Evolutionary conservation across 2,113 vertebrate genomes (phyloP).

Genomic region (Cyrtonyx montezumae): DNA sequence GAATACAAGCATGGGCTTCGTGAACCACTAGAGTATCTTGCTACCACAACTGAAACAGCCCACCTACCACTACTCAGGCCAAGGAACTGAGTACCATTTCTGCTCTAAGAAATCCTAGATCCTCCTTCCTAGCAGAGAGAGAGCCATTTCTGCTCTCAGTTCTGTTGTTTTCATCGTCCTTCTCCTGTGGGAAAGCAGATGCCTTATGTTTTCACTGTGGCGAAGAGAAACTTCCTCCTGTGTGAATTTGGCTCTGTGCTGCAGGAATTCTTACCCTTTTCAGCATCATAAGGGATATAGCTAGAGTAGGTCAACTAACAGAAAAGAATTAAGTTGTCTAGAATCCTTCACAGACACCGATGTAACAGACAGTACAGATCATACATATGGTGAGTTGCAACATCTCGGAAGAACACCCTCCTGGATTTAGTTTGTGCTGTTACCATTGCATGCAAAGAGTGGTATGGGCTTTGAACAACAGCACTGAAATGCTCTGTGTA

Average conservation of each 20-base stretch:
- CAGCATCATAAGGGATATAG: neutral
- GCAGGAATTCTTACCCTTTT: neutral
- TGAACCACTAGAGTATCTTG: neutral
- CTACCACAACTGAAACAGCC: neutral
- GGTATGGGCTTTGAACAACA: neutral
- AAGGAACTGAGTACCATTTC: neutral
- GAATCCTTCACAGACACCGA: neutral
- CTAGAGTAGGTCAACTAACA: neutral
- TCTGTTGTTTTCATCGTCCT: neutral
- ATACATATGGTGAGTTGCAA: accelerated
- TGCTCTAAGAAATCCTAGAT: neutral
- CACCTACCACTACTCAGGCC: neutral
- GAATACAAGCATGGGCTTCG: accelerated
- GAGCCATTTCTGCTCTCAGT: neutral
- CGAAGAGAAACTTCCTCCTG: neutral
- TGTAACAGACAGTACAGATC: neutral
- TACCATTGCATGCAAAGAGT: neutral
- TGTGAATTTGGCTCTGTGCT: neutral
- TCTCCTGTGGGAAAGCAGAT: neutral
- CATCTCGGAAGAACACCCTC: neutral
- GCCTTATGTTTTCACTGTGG: neutral
- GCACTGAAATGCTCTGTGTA: neutral
- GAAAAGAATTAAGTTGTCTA: neutral
- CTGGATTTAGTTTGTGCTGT: neutral
- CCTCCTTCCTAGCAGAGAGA: accelerated